These are phyloP conservation scores for Melanitta fusca DNA, from an alignment of 2,797 vertebrate species.

Conservation along the genomic window DNA sequence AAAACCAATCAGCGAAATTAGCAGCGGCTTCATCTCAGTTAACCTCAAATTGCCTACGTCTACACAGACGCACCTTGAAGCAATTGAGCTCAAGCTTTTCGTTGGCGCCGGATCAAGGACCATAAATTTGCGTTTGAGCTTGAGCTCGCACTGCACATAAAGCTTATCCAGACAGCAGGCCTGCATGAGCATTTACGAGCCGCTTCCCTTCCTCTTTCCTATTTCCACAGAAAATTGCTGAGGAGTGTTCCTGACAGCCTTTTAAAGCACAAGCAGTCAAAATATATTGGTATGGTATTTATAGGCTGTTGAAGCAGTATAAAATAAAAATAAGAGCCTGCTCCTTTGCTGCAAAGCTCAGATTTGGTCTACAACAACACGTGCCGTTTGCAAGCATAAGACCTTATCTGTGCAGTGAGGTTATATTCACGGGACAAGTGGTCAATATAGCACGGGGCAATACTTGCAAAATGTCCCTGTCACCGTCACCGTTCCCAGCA, in stretches of 20 bases:
- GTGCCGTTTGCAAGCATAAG: background rate
- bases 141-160: constrained; percentile 2
- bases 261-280: constrained; percentile 5
- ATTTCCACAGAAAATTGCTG: background rate
- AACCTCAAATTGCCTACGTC: constrained; percentile 61
- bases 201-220: background rate
- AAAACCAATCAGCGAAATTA: constrained; percentile 56
- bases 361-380: background rate
- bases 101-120: constrained; percentile 48
- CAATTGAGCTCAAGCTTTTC: background rate
- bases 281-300: background rate
- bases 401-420: background rate
- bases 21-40: constrained; percentile 58
- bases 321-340: background rate
- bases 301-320: background rate
- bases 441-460: background rate
- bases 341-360: background rate
- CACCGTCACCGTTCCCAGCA: background rate
- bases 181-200: background rate
- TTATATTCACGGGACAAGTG: background rate
- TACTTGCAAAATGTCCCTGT: background rate
- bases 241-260: background rate
- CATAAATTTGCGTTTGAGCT: constrained; percentile 48
- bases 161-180: background rate
- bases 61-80: constrained; percentile 30